These are phyloP conservation scores for Ginglymostoma cirratum DNA, from an alignment of 2,113 vertebrate species.

Conservation along the genomic window DNA sequence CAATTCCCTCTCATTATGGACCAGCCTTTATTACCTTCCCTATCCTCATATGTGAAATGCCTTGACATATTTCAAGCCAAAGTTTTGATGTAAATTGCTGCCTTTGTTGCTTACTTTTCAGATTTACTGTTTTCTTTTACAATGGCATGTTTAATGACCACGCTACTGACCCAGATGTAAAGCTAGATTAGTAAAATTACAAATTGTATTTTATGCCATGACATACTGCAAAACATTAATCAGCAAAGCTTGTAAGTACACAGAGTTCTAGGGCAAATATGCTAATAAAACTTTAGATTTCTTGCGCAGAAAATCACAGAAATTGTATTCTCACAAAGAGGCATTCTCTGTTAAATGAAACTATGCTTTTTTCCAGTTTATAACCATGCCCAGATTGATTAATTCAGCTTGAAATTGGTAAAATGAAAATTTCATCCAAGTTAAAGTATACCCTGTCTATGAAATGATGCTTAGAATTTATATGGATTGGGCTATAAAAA, in stretches of 20 bases:
- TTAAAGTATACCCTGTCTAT: not conserved
- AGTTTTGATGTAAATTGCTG: not conserved
- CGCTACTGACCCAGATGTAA: not conserved
- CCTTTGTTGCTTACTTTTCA: not conserved
- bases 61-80: not conserved
- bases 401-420: not conserved
- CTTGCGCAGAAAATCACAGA: not conserved
- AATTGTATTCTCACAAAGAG: conserved; percentile 14
- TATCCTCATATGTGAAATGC: not conserved
- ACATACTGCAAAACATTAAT: not conserved
- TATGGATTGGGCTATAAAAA: not conserved
- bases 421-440: not conserved
- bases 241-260: conserved; percentile 4
- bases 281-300: not conserved
- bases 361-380: not conserved
- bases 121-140: not conserved
- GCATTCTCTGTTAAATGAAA: conserved; percentile 15
- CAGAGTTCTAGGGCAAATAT: not conserved
- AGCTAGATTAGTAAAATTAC: not conserved
- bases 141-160: not conserved
- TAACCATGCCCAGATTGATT: not conserved
- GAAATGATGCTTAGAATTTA: not conserved
- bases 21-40: not conserved
- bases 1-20: not conserved
- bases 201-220: not conserved